Evolutionary conservation across 2,113 vertebrate species (phyloP).

Genomic region (Nothoprocta pentlandii): DNA sequence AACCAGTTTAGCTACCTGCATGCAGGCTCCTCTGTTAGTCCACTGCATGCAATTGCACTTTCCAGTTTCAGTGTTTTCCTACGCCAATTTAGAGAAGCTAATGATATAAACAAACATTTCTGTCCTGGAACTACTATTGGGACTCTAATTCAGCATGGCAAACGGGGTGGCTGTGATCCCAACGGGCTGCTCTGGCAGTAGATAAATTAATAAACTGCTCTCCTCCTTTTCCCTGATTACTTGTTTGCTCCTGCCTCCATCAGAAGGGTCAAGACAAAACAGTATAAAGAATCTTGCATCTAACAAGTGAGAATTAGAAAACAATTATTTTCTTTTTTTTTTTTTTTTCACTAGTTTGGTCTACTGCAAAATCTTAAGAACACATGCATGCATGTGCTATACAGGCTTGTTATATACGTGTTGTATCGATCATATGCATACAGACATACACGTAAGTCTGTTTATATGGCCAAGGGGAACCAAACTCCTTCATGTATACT

Average conservation of each 20-base stretch:
- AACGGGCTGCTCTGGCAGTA: background rate
- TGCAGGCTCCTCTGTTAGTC: background rate
- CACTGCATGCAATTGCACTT: accelerated
- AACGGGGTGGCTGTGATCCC: background rate
- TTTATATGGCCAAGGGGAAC: background rate
- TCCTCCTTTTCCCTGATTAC: background rate
- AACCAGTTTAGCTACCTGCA: background rate
- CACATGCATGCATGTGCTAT: no score
- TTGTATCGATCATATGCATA: background rate
- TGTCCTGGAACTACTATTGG: background rate
- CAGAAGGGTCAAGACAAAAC: background rate
- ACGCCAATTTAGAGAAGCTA: background rate
- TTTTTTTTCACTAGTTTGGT: background rate
- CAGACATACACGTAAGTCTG: accelerated
- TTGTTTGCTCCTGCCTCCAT: background rate
- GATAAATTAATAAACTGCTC: background rate
- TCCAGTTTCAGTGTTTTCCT: background rate
- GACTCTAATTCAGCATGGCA: background rate
- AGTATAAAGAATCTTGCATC: background rate
- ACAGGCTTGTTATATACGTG: background rate
- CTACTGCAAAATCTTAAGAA: background rate
- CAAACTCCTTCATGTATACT: accelerated
- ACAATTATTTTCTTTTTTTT: background rate
- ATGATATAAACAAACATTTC: background rate
- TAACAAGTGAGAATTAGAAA: background rate